Conservation (phyloP, 2,797 vertebrate genomes). For the Scolopax rusticola region DNA sequence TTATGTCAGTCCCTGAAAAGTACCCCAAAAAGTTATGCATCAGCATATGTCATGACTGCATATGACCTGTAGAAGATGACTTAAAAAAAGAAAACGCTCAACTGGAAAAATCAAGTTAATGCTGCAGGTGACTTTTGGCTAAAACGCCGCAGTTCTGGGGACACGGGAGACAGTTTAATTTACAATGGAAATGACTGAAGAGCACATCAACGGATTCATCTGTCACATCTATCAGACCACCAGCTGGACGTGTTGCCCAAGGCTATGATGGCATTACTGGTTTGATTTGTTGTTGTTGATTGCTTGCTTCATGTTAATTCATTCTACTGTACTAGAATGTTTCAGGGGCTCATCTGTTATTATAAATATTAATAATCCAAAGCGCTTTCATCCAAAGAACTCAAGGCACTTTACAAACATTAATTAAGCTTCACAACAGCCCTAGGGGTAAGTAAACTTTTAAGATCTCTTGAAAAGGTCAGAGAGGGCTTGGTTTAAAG, state of each 20-base stretch:
- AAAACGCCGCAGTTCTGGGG: neutral
- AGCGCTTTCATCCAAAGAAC: neutral
- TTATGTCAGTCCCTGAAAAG: neutral
- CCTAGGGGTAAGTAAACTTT: conserved; percentile 16
- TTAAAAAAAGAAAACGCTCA: neutral
- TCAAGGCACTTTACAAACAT: conserved; percentile 31
- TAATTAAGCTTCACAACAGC: conserved; percentile 51
- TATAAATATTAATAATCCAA: conserved; percentile 53
- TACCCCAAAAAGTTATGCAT: rapidly evolving
- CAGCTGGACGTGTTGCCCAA: conserved; percentile 11
- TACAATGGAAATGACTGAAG: conserved; percentile 6
- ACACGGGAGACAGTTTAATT: neutral
- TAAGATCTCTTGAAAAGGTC: conserved; percentile 57
- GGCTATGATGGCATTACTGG: neutral
- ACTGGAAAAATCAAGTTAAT: neutral
- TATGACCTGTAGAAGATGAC: rapidly evolving
- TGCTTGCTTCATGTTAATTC: conserved; percentile 46
- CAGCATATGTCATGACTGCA: neutral
- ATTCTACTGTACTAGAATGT: neutral
- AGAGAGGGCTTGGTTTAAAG: conserved; percentile 6
- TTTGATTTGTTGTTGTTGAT: conserved; percentile 14
- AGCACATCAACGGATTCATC: neutral
- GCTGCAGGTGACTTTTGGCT: conserved; percentile 5
- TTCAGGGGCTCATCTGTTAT: conserved; percentile 51
- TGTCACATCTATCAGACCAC: conserved; percentile 58